Conservation (phyloP, 2,888 invertebrate genomes). For the Limnephilus marmoratus region DNA sequence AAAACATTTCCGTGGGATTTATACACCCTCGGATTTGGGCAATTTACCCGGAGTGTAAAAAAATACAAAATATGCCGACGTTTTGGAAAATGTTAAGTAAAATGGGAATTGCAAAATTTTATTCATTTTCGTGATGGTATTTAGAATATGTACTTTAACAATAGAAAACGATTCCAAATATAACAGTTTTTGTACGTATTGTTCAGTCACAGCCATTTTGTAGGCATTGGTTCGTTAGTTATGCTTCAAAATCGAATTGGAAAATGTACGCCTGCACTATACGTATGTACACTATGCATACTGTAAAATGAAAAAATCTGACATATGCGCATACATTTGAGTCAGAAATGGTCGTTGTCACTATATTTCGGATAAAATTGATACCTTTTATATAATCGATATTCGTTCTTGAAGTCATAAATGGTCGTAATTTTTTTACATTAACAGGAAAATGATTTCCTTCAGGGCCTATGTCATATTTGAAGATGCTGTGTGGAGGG, state of each 20-base stretch:
- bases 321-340: no score
- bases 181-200: not conserved
- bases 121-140: not conserved
- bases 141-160: not conserved
- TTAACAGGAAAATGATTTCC: no score
- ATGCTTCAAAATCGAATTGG: not conserved
- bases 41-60: not conserved
- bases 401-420: no score
- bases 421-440: no score
- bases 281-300: not conserved
- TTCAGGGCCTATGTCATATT: no score
- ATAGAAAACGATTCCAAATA: not conserved
- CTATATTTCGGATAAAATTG: no score
- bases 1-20: not conserved
- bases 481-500: no score
- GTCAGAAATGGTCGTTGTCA: no score
- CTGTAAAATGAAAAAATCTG: not conserved
- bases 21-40: not conserved
- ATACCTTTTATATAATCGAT: no score
- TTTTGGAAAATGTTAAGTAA: not conserved
- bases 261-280: not conserved
- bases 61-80: not conserved
- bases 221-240: no score
- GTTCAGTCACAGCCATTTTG: not conserved
- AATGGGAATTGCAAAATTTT: not conserved